Evolutionary conservation across 2,797 vertebrate genomes (phyloP).

Genomic region (Benthosema pterotum): DNA sequence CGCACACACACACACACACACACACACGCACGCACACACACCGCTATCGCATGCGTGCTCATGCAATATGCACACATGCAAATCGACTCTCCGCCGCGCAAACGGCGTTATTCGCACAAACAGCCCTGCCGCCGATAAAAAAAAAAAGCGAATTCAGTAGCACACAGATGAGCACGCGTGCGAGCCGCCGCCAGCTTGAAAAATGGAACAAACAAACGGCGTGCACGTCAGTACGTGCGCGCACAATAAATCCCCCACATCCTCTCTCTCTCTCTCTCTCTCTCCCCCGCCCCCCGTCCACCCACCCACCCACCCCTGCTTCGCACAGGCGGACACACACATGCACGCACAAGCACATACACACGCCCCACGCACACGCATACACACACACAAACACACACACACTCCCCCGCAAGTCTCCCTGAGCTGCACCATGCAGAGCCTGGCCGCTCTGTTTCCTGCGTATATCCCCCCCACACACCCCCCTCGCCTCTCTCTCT

Average conservation of each 20-base stretch:
- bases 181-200: constrained; percentile 53
- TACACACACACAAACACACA: constrained; percentile 38
- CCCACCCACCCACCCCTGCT: too few relatives aligned
- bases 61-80: constrained; percentile 38
- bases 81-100: constrained; percentile 29
- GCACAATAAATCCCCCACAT: neutral
- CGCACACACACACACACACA: constrained; percentile 23
- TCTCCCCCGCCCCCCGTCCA: too few relatives aligned
- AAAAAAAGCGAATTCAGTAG: constrained; percentile 33
- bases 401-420: constrained; percentile 61
- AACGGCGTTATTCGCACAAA: neutral
- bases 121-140: neutral
- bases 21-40: constrained; percentile 59
- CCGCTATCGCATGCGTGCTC: constrained; percentile 28
- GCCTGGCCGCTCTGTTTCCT: constrained; percentile 74
- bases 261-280: too few relatives aligned
- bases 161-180: constrained; percentile 57
- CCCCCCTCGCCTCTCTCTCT: constrained; percentile 48
- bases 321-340: neutral
- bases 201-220: constrained; percentile 65
- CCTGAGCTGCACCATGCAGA: constrained; percentile 71
- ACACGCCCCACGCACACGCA: constrained; percentile 38
- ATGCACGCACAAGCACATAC: constrained; percentile 12
- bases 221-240: constrained; percentile 16
- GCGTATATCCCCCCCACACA: constrained; percentile 54